Conservation (phyloP, 2,888 invertebrate genomes). For the Balanococcus diminutus region DNA sequence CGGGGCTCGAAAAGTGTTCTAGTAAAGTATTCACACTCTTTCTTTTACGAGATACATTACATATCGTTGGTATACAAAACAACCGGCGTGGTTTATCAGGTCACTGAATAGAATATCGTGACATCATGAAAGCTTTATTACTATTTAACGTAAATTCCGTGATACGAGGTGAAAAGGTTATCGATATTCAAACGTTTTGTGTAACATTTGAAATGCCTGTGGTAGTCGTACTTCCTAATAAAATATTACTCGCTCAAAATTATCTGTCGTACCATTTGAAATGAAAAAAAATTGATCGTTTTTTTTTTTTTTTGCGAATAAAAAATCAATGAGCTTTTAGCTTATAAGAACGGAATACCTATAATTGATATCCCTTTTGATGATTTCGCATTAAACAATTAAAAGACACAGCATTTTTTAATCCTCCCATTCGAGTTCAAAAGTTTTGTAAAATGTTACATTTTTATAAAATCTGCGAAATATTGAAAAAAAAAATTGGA, state of each 20-base stretch:
- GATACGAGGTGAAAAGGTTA: conserved; percentile 5
- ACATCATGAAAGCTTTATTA: neutral
- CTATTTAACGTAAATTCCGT: neutral
- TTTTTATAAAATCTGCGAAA: too few relatives aligned
- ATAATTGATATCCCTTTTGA: too few relatives aligned
- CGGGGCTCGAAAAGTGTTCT: neutral
- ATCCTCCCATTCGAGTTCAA: too few relatives aligned
- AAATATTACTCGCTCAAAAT: neutral
- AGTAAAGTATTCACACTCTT: neutral
- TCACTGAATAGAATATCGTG: neutral
- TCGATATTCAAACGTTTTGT: neutral
- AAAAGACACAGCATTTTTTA: too few relatives aligned
- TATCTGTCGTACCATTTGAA: neutral
- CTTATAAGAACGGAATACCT: too few relatives aligned
- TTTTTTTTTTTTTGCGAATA: neutral
- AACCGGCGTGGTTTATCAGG: neutral
- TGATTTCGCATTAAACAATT: too few relatives aligned
- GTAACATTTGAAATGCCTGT: neutral
- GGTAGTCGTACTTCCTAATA: neutral
- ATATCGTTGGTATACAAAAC: neutral
- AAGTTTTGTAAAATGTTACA: too few relatives aligned
- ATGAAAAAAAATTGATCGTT: neutral
- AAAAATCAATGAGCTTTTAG: too few relatives aligned
- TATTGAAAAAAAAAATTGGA: too few relatives aligned
- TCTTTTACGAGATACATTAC: neutral